These are phyloP conservation scores for Phaenicophaeus curvirostris DNA, from an alignment of 2,797 vertebrate genomes.

Conservation along the genomic window DNA sequence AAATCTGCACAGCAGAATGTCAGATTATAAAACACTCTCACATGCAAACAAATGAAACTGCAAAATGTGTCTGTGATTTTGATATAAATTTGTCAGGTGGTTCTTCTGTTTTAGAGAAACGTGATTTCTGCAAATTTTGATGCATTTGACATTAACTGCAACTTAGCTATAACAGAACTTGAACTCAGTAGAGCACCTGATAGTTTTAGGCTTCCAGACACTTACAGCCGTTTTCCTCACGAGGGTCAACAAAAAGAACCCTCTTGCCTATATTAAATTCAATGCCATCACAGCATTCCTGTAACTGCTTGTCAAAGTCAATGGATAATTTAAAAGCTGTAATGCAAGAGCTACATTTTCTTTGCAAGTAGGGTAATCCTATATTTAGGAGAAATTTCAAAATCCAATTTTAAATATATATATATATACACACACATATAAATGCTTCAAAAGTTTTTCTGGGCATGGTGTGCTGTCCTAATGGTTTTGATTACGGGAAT, in stretches of 20 bases:
- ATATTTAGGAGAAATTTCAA: background rate
- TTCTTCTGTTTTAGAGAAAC: background rate
- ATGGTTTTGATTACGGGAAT: background rate
- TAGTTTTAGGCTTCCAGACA: background rate
- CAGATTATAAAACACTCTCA: background rate
- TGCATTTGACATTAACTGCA: background rate
- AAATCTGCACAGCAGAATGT: background rate
- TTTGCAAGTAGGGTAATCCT: background rate
- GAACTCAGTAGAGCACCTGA: background rate
- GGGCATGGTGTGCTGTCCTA: background rate
- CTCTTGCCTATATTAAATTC: background rate
- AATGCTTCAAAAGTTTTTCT: background rate
- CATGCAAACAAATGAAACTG: background rate
- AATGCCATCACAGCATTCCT: background rate
- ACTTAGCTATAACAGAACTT: background rate
- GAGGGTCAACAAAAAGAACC: background rate
- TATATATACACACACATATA: background rate
- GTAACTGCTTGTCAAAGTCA: background rate
- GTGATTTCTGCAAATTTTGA: background rate
- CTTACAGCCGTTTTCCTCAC: background rate
- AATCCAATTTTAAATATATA: background rate
- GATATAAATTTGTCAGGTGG: conserved; percentile 30
- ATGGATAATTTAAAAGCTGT: background rate
- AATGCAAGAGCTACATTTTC: background rate
- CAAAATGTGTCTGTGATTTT: conserved; percentile 7